Evolutionary conservation across 2,888 invertebrate species (phyloP), one percentile per base, ranked within the genome.

Genomic region (Carabus problematicus): DNA sequence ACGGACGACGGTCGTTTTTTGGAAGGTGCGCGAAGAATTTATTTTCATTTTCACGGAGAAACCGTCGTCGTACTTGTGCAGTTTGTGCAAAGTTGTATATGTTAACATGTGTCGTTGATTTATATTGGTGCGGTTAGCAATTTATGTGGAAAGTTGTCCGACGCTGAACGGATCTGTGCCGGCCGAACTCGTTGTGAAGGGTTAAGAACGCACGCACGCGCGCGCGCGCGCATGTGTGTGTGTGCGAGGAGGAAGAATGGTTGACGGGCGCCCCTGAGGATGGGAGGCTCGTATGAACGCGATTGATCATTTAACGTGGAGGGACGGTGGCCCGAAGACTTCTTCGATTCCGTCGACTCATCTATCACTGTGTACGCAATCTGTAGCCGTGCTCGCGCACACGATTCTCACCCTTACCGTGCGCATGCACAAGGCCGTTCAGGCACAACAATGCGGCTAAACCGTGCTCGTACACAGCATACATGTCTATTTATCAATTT

Each of bases 401-500:
- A 16, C 55, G 19, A 64, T 16, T 41, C n/a, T 19, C 55, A 19
- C 42, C 55, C 55, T 18, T 64, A 55, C 29, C 9, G 9, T 9
- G n/a, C 12, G 9, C 14, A 11, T 41, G 8, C 8, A 14, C n/a
- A 59, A 8, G 59, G 41, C 41, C 41, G 42, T 45, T 41, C 12
- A n/a, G n/a, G 47, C 56, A 59, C 63, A 64, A 67, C 67, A 67
- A 67, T 60, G 67, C 60, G 49, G 11, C 56, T 7, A 40, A 60
- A 67, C 42, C 67, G 60, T 67, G 54, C 67, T 43, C 60, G 67
- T 54, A 54, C 62, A 55, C 39, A 55, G 55, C 69, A 69, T 62
- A 69, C 60, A 69, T 69, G 69, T 69, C 69, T 69, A 69, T 69
- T 69, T 69, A 69, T 69, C 69, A 69, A 69, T 69, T 69, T 69